Percentiles rank a stretch among this genome's conserved stretches.
Evolutionary conservation across 2,888 invertebrate species (phyloP).

Genomic region (Myopa tessellatipennis): DNA sequence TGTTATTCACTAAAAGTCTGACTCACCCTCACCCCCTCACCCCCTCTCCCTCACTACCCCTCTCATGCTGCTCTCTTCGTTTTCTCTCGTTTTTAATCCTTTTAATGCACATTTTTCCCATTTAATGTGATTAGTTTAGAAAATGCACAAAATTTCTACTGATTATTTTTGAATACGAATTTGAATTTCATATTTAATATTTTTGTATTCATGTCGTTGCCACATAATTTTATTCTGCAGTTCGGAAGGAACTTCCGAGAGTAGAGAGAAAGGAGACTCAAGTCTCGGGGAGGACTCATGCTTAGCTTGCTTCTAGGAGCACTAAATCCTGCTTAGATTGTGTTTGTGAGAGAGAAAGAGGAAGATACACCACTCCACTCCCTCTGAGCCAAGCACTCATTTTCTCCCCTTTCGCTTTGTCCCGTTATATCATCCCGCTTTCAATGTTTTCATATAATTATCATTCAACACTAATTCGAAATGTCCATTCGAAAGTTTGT

Average conservation of each 20-base stretch:
- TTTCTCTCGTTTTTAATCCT: neutral
- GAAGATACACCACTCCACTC: too few relatives aligned
- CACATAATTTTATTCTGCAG: conserved; percentile 6
- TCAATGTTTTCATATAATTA: conserved; percentile 47
- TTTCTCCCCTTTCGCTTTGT: conserved; percentile 3
- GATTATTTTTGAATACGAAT: conserved; percentile 47
- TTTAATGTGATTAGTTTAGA: conserved; percentile 47
- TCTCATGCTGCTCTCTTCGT: too few relatives aligned
- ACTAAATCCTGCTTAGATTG: neutral
- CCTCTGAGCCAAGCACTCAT: neutral
- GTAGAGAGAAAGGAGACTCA: too few relatives aligned
- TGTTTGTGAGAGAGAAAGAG: neutral
- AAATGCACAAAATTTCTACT: conserved; percentile 42
- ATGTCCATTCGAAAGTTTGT: conserved; percentile 49
- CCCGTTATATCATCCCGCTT: neutral
- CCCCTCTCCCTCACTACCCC: neutral
- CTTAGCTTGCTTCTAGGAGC: neutral
- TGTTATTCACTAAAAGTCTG: too few relatives aligned
- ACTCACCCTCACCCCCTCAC: too few relatives aligned
- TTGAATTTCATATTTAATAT: conserved; percentile 31
- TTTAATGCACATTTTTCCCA: conserved; percentile 41
- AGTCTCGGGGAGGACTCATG: neutral
- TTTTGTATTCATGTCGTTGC: conserved; percentile 30
- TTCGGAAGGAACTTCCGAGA: too few relatives aligned
- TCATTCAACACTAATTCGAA: conserved; percentile 51